Conservation (phyloP, 2,888 invertebrate species). For the Trissoscelio sp. region DNA sequence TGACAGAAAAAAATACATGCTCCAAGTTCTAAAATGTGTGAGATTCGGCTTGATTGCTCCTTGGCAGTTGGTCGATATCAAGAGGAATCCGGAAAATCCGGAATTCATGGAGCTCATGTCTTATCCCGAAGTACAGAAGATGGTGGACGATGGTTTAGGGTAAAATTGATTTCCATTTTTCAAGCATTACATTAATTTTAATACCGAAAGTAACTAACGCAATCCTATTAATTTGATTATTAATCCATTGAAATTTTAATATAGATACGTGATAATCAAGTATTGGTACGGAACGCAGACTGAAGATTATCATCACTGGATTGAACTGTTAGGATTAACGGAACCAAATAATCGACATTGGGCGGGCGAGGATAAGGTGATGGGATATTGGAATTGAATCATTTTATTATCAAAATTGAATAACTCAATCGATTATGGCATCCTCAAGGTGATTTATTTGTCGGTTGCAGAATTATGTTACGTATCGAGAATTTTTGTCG, state of each 20-base stretch:
- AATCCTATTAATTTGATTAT: conserved; percentile 1
- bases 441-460: neutral
- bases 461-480: conserved; percentile 86
- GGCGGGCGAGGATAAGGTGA: conserved; percentile 86
- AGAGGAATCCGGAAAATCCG: conserved; percentile 89
- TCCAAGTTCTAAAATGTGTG: conserved; percentile 88
- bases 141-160: conserved; percentile 92
- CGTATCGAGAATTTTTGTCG: conserved; percentile 88
- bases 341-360: conserved; percentile 91
- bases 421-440: neutral
- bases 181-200: neutral
- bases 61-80: conserved; percentile 91
- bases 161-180: conserved; percentile 81
- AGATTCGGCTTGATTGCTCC: conserved; percentile 92
- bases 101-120: conserved; percentile 89
- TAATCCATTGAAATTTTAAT: conserved; percentile 51
- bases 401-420: conserved; percentile 34
- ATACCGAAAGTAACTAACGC: neutral
- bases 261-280: conserved; percentile 90
- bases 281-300: conserved; percentile 90
- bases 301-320: conserved; percentile 89
- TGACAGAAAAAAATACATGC: conserved; percentile 85
- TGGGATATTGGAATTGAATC: conserved; percentile 28
- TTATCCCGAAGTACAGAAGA: conserved; percentile 88
- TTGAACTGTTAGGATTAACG: conserved; percentile 87